phyloP scores from a whole-genome alignment of 1,140 invertebrate genomes.

The Galleria mellonella region DNA sequence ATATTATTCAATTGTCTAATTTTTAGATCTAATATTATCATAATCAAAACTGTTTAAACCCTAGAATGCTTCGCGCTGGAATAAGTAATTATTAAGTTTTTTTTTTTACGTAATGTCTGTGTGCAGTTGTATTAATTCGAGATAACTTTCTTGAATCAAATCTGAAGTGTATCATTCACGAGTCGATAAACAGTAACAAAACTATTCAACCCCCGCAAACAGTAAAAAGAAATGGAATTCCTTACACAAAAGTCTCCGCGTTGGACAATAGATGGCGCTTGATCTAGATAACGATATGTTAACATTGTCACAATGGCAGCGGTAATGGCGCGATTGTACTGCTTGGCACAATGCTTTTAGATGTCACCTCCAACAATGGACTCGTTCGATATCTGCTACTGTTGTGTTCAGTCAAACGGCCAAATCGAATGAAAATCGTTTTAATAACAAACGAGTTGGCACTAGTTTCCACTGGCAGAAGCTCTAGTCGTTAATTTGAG shows the following conservation, averaged over 20 bases:
- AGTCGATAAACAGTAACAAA: constrained; percentile 22
- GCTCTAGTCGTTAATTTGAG: too few relatives aligned
- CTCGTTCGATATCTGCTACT: constrained; percentile 59
- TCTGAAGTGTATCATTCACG: too few relatives aligned
- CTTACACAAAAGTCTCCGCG: constrained; percentile 52
- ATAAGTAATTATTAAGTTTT: too few relatives aligned
- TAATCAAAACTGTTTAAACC: too few relatives aligned
- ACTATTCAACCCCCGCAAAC: constrained; percentile 22
- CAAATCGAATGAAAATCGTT: constrained; percentile 46
- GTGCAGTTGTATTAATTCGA: too few relatives aligned
- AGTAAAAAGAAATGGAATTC: constrained; percentile 30
- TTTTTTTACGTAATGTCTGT: too few relatives aligned
- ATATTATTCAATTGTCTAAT: too few relatives aligned
- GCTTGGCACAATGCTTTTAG: constrained; percentile 69
- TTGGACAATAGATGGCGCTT: constrained; percentile 70
- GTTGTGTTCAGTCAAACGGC: constrained; percentile 50
- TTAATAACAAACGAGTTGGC: constrained; percentile 12
- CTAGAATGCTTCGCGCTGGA: too few relatives aligned
- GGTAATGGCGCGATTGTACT: constrained; percentile 70
- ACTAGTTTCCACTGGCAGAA: too few relatives aligned
- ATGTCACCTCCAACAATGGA: constrained; percentile 66
- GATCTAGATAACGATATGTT: constrained; percentile 72
- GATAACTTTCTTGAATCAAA: too few relatives aligned
- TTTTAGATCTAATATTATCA: too few relatives aligned
- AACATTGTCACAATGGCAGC: constrained; percentile 69